Evolutionary conservation across 2,888 invertebrate genomes (phyloP).

Genomic region (Linnaemya vulpina): DNA sequence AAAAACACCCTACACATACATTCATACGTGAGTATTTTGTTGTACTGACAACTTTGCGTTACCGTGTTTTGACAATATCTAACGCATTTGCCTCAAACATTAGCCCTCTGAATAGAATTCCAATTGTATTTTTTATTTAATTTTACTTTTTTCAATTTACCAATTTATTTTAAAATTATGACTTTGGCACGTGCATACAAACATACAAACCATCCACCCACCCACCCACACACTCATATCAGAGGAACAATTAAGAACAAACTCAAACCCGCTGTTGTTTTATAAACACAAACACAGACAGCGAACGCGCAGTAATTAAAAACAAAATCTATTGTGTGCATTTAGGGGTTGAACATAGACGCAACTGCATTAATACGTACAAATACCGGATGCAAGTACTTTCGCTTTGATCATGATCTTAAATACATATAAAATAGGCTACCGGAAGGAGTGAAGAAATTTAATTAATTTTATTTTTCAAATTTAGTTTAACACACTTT

Average conservation of each 20-base stretch:
- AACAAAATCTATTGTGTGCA: neutral
- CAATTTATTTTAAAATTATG: constrained; percentile 74
- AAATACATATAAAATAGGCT: neutral
- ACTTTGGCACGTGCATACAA: constrained; percentile 71
- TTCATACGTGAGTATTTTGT: too few relatives aligned
- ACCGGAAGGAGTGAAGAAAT: neutral
- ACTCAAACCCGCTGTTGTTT: constrained; percentile 8
- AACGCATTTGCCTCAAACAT: constrained; percentile 63
- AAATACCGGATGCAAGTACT: neutral
- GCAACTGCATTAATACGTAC: neutral
- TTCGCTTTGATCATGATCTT: constrained; percentile 1
- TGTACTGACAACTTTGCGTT: neutral
- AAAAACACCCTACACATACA: too few relatives aligned
- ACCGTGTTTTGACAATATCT: constrained; percentile 65
- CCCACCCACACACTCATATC: constrained; percentile 7
- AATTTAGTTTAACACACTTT: neutral
- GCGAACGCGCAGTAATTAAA: neutral
- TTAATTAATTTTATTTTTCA: neutral
- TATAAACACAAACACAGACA: constrained; percentile 11
- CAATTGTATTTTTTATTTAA: neutral
- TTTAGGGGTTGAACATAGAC: constrained; percentile 15
- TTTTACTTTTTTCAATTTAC: constrained; percentile 58
- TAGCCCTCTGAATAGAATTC: constrained; percentile 24
- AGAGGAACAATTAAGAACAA: constrained; percentile 42
- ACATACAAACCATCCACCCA: neutral